Conservation (phyloP, 2,797 vertebrate genomes). For the Anisognathus igniventris region DNA sequence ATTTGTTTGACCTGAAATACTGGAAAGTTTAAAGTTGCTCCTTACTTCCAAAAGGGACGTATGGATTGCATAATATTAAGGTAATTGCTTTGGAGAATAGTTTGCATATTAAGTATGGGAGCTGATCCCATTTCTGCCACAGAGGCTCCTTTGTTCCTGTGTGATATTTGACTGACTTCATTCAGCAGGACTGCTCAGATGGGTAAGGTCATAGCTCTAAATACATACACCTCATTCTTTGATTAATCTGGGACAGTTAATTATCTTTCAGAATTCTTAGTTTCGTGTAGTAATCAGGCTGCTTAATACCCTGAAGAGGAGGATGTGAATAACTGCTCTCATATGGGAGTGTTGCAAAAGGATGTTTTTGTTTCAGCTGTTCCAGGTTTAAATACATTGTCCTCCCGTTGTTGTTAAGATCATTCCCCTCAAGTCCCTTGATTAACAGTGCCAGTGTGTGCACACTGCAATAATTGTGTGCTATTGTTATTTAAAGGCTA, state of each 20-base stretch:
- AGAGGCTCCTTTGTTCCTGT: constrained; percentile 10
- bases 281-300: not conserved
- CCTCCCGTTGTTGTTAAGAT: not conserved
- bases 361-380: not conserved
- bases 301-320: not conserved
- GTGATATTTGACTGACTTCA: constrained; percentile 10
- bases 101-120: constrained; percentile 21
- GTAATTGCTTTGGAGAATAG: not conserved
- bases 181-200: not conserved
- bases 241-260: constrained; percentile 48
- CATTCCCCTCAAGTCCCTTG: not conserved
- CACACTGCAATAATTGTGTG: constrained; percentile 47
- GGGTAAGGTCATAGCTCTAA: constrained; percentile 12
- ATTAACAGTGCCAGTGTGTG: not conserved
- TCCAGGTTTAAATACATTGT: not conserved
- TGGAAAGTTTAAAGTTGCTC: not conserved
- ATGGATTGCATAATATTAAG: not conserved
- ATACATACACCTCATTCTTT: constrained; percentile 1
- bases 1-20: not conserved
- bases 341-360: not conserved
- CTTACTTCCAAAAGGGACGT: not conserved
- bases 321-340: not conserved
- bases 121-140: constrained; percentile 10
- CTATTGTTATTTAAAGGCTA: constrained; percentile 50
- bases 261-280: constrained; percentile 26